phyloP scores from a whole-genome alignment of 2,888 invertebrate species.

The Theristus sp. region DNA sequence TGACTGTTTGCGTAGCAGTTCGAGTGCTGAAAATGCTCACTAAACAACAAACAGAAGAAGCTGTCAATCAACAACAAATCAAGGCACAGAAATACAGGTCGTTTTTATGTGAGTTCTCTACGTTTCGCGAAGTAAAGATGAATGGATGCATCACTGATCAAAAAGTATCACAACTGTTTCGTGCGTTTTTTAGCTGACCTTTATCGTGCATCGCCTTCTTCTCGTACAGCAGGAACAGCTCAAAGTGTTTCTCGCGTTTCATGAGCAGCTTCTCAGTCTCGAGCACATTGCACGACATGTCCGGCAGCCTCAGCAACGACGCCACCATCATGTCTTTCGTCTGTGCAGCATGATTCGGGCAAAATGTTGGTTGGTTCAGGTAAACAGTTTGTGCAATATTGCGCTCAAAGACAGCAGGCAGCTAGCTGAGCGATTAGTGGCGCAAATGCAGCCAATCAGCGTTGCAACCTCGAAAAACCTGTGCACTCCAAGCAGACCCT shows the following conservation, averaged over 20 bases:
- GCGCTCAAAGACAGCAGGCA: not conserved
- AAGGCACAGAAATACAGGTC: too few species aligned
- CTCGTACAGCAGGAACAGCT: slow-evolving; percentile 83
- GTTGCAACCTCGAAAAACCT: too few species aligned
- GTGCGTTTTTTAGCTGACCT: too few species aligned
- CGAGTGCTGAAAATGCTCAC: slow-evolving; percentile 54
- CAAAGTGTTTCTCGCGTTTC: slow-evolving; percentile 67
- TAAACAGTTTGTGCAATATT: too few species aligned
- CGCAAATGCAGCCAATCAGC: not conserved
- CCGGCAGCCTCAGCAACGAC: slow-evolving; percentile 59
- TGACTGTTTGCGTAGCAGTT: slow-evolving; percentile 53
- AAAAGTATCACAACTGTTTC: too few species aligned
- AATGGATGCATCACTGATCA: too few species aligned
- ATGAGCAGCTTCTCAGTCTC: slow-evolving; percentile 76
- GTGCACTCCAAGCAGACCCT: too few species aligned
- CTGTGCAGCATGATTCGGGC: slow-evolving; percentile 33
- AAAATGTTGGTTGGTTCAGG: too few species aligned
- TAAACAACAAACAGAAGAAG: too few species aligned
- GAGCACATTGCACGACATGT: slow-evolving; percentile 70
- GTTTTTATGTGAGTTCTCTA: too few species aligned
- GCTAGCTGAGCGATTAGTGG: not conserved
- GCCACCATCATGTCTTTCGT: slow-evolving; percentile 87
- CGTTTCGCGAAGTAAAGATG: too few species aligned
- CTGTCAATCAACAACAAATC: too few species aligned
- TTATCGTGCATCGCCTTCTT: slow-evolving; percentile 76